A percentile compares a stretch with the other conserved stretches of the same genome.
phyloP scores from a whole-genome alignment of 1,140 invertebrate genomes.

The Bacillus rossius region DNA sequence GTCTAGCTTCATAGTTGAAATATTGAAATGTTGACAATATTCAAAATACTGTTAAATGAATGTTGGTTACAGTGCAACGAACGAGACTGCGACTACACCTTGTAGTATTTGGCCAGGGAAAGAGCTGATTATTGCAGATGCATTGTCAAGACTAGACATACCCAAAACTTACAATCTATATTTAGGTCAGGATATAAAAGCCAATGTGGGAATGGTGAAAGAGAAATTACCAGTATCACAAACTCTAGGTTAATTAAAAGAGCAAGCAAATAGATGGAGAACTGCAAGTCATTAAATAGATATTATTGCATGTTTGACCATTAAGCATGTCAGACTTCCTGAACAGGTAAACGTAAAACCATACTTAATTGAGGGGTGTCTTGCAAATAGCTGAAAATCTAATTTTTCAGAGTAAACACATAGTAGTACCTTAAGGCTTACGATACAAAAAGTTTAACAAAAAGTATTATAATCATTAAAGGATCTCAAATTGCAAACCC shows the following conservation, averaged over 20 bases:
- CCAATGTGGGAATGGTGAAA: background rate
- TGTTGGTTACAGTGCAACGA: constrained; percentile 20
- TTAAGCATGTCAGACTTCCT: constrained; percentile 25
- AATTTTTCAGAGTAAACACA: constrained; percentile 32
- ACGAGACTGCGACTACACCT: constrained; percentile 23
- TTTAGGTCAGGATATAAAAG: background rate
- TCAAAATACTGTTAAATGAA: constrained; percentile 25
- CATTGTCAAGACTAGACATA: background rate
- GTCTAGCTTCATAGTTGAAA: constrained; percentile 27
- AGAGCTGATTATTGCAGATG: constrained; percentile 15
- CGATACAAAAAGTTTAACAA: constrained; percentile 33
- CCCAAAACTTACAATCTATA: background rate
- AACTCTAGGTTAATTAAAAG: constrained; percentile 25
- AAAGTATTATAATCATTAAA: constrained; percentile 43
- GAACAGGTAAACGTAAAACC: constrained; percentile 22
- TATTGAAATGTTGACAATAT: constrained; percentile 26
- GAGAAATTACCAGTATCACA: background rate
- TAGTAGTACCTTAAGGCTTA: constrained; percentile 37
- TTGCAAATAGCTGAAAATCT: constrained; percentile 32
- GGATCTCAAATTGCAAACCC: constrained; percentile 37
- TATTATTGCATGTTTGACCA: constrained; percentile 37
- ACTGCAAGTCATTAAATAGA: constrained; percentile 26
- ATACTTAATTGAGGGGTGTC: constrained; percentile 32
- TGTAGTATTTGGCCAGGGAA: constrained; percentile 26
- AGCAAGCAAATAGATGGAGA: constrained; percentile 27